A percentile compares a stretch with the other conserved stretches of the same genome.
Evolutionary conservation across 2,888 invertebrate genomes (phyloP).

Genomic region (Drosophila pegasa): DNA sequence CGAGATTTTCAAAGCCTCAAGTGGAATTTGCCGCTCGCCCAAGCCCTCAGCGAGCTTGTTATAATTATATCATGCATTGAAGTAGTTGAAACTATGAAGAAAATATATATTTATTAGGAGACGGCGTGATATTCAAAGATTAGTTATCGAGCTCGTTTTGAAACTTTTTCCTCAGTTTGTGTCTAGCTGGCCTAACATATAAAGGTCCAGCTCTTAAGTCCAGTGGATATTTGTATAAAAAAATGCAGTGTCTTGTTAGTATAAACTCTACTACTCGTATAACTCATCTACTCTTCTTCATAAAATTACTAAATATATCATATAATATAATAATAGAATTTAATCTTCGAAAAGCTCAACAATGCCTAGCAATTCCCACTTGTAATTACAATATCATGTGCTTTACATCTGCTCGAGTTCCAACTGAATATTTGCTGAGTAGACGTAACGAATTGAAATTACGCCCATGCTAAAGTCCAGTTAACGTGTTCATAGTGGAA

Average conservation of each 20-base stretch:
- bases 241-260: no score
- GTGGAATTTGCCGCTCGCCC: slow-evolving; percentile 27
- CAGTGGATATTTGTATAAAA: no score
- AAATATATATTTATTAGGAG: neutral
- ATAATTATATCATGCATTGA: neutral
- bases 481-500: slow-evolving; percentile 55
- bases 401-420: neutral
- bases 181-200: neutral
- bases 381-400: neutral
- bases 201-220: no score
- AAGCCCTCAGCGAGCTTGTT: neutral
- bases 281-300: no score
- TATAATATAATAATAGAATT: no score
- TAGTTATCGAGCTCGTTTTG: neutral
- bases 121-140: neutral
- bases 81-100: neutral
- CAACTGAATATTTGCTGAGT: slow-evolving; percentile 46
- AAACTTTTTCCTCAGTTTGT: neutral
- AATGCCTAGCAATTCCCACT: no score
- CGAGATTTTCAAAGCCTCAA: slow-evolving; percentile 28
- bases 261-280: no score
- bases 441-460: slow-evolving; percentile 42
- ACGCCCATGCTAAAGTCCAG: slow-evolving; percentile 34
- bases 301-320: no score
- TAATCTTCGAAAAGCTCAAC: no score